These are phyloP conservation scores for Acheta domesticus DNA, from an alignment of 2,888 invertebrate species.

Conservation along the genomic window DNA sequence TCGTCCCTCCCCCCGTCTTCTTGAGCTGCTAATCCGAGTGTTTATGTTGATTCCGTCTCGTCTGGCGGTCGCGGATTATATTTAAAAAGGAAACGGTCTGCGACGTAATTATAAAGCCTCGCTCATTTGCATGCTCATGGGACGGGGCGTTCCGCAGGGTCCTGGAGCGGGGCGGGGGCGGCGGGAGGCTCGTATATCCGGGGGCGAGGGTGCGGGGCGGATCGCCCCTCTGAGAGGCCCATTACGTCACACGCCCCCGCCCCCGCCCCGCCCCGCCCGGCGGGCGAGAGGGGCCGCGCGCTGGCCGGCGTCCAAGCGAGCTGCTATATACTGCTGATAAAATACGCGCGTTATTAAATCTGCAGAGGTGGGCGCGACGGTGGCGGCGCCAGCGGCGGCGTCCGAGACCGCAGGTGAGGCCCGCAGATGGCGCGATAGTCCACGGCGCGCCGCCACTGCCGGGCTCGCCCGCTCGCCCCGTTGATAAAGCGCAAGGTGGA, in stretches of 20 bases:
- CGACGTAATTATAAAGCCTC: constrained; percentile 1
- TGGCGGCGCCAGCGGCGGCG: not conserved
- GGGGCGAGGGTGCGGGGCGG: not conserved
- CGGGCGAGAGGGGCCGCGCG: not conserved
- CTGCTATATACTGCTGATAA: not conserved
- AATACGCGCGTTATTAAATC: constrained; percentile 18
- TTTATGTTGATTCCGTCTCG: constrained; percentile 18
- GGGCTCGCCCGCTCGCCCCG: not conserved
- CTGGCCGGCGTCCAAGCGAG: constrained; percentile 9
- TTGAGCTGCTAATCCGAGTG: constrained; percentile 18
- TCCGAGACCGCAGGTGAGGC: not conserved
- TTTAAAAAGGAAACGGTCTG: constrained; percentile 5
- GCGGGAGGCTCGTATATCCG: not conserved
- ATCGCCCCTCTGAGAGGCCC: constrained; percentile 9
- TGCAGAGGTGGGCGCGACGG: not conserved
- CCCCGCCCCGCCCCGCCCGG: not conserved
- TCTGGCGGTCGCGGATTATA: constrained; percentile 8
- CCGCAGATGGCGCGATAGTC: not conserved
- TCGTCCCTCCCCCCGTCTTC: not conserved
- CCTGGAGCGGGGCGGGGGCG: not conserved
- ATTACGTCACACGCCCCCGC: not conserved
- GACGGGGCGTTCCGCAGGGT: not conserved
- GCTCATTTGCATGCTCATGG: constrained; percentile 18
- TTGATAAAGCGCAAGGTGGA: constrained; percentile 18
- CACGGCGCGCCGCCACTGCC: not conserved